Evolutionary conservation across 2,797 vertebrate species (phyloP).

Genomic region (Cichlasoma orientale): DNA sequence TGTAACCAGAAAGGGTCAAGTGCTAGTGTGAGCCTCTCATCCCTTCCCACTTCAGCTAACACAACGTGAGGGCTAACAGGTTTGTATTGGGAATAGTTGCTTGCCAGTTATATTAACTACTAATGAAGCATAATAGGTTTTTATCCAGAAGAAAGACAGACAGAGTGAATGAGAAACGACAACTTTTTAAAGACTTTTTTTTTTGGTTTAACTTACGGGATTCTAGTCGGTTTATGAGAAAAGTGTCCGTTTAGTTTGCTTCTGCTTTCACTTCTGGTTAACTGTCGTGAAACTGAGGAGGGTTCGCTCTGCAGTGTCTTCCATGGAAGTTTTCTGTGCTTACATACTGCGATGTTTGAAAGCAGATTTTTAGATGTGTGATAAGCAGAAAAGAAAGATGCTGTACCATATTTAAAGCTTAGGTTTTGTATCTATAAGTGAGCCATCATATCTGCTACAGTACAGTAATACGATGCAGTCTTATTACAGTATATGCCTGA

Average conservation of each 20-base stretch:
- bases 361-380: background rate
- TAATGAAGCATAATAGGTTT: background rate
- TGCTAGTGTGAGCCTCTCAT: background rate
- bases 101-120: slow-evolving; percentile 24
- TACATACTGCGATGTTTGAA: slow-evolving; percentile 18
- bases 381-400: background rate
- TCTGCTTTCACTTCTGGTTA: slow-evolving; percentile 15
- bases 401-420: slow-evolving; percentile 24
- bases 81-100: slow-evolving; percentile 28
- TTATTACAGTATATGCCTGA: slow-evolving; percentile 46
- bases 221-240: background rate
- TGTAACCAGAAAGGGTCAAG: background rate
- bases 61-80: slow-evolving; percentile 63
- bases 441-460: slow-evolving; percentile 48
- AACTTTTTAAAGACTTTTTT: slow-evolving; percentile 3
- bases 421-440: slow-evolving; percentile 37
- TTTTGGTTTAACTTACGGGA: slow-evolving; percentile 3
- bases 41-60: background rate
- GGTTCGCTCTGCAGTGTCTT: slow-evolving; percentile 22
- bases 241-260: background rate
- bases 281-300: background rate
- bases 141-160: background rate
- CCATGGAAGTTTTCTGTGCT: slow-evolving; percentile 28
- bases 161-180: background rate
- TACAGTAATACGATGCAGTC: slow-evolving; percentile 44